Evolutionary conservation across 2,797 vertebrate species (phyloP).

Genomic region (Oryzias dopingdopingensis): DNA sequence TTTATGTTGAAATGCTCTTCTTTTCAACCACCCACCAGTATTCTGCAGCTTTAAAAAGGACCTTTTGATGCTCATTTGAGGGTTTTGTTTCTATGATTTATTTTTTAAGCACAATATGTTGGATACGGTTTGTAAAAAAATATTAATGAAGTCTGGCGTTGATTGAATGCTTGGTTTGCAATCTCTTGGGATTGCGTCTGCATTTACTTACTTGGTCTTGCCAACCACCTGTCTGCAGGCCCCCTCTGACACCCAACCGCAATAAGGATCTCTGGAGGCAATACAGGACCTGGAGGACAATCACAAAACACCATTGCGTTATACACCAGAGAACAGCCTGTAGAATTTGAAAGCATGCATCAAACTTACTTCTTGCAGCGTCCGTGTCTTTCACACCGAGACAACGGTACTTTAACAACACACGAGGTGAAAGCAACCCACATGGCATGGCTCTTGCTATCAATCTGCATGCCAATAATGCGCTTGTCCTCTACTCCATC

Average conservation of each 20-base stretch:
- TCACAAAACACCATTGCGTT: conserved; percentile 17
- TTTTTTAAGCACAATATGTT: not conserved
- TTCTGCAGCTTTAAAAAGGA: no score
- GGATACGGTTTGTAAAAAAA: not conserved
- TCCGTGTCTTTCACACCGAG: conserved; percentile 89
- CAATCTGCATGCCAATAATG: conserved; percentile 92
- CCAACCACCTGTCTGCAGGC: conserved; percentile 83
- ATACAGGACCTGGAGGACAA: conserved; percentile 87
- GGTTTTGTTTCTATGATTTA: not conserved
- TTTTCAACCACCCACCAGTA: no score
- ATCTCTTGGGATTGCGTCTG: not conserved
- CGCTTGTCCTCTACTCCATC: conserved; percentile 93
- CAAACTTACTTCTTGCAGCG: conserved; percentile 93
- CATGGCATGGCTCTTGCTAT: conserved; percentile 83
- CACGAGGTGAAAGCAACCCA: conserved; percentile 94
- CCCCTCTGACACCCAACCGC: conserved; percentile 92
- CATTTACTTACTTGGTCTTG: conserved; percentile 83
- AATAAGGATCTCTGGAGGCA: conserved; percentile 96
- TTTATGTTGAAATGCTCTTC: no score
- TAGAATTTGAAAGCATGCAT: not conserved
- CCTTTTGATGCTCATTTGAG: not conserved
- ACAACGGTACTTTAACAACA: conserved; percentile 91
- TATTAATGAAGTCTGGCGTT: no score
- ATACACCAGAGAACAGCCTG: not conserved
- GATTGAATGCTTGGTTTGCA: not conserved